phyloP scores from a whole-genome alignment of 2,113 vertebrate species.

The Silurus asotus region DNA sequence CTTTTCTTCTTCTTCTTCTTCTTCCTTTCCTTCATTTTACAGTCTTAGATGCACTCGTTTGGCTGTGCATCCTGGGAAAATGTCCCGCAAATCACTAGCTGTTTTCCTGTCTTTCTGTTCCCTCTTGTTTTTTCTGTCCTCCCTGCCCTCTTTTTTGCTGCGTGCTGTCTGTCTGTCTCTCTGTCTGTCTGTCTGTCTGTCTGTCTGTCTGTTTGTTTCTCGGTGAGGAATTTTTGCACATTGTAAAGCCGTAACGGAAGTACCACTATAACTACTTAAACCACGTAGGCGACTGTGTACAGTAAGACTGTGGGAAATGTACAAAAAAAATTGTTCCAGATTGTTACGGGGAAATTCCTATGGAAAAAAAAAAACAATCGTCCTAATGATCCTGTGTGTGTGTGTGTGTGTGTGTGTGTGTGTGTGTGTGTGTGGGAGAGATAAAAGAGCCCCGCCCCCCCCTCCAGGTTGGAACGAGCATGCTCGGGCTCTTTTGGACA shows the following conservation, averaged over 20 bases:
- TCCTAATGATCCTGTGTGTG: slow-evolving; percentile 58
- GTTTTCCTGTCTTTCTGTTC: slow-evolving; percentile 56
- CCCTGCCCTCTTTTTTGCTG: not conserved
- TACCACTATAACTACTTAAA: slow-evolving; percentile 62
- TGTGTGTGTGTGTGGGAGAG: not conserved
- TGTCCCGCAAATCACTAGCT: not conserved
- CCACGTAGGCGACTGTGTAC: slow-evolving; percentile 89
- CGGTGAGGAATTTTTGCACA: slow-evolving; percentile 94
- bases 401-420: slow-evolving; percentile 34
- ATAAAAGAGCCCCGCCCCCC: slow-evolving; percentile 84
- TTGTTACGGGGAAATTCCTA: slow-evolving; percentile 87
- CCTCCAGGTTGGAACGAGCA: slow-evolving; percentile 75
- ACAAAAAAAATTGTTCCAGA: slow-evolving; percentile 64
- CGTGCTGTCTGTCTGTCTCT: slow-evolving; percentile 56
- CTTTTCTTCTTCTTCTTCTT: slow-evolving; percentile 61
- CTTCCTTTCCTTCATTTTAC: slow-evolving; percentile 18
- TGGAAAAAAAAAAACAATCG: slow-evolving; percentile 84
- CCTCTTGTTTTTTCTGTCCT: slow-evolving; percentile 65
- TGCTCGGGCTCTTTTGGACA: slow-evolving; percentile 82
- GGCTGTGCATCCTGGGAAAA: slow-evolving; percentile 30
- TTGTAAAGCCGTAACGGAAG: slow-evolving; percentile 89
- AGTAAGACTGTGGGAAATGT: slow-evolving; percentile 91
- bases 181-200: slow-evolving; percentile 71
- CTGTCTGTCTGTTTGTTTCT: slow-evolving; percentile 72
- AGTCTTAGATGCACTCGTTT: not conserved